Evolutionary conservation across 1,140 invertebrate genomes (phyloP).

Genomic region (Dendrolimus punctatus): DNA sequence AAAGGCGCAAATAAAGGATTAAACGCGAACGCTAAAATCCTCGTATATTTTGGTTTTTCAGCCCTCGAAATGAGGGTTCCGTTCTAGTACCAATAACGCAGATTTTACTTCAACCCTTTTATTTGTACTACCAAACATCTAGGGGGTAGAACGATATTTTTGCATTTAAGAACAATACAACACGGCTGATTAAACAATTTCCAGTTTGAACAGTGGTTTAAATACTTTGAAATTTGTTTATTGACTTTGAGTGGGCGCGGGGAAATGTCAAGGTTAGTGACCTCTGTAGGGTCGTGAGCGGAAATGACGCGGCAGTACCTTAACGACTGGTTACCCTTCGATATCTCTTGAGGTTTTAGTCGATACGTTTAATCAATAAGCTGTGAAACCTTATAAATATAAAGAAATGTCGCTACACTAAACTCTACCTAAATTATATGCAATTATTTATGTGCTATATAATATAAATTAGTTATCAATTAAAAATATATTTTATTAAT

Average conservation of each 20-base stretch:
- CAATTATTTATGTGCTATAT: no score
- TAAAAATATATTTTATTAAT: no score
- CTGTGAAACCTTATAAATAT: background rate
- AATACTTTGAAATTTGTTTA: conserved; percentile 20
- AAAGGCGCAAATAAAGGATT: conserved; percentile 52
- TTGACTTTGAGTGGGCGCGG: conserved; percentile 1
- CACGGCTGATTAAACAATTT: conserved; percentile 29
- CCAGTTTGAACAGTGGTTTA: conserved; percentile 23
- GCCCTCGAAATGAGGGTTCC: conserved; percentile 9
- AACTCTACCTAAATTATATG: no score
- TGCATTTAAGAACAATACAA: conserved; percentile 34
- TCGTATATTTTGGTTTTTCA: conserved; percentile 54
- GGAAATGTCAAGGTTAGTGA: conserved; percentile 34
- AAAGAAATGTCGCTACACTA: background rate
- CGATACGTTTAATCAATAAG: conserved; percentile 3
- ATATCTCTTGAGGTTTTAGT: background rate
- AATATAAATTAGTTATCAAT: no score
- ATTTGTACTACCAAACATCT: conserved; percentile 39
- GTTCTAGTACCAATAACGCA: background rate
- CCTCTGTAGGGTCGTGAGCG: conserved; percentile 24
- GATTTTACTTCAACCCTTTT: conserved; percentile 38
- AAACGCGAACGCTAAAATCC: conserved; percentile 43
- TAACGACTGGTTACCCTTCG: conserved; percentile 2
- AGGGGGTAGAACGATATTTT: conserved; percentile 18
- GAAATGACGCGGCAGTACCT: conserved; percentile 14